A percentile compares a stretch with the other conserved stretches of the same genome.
Evolutionary conservation across 2,888 invertebrate genomes (phyloP).

Genomic region (Aricia artaxerxes): DNA sequence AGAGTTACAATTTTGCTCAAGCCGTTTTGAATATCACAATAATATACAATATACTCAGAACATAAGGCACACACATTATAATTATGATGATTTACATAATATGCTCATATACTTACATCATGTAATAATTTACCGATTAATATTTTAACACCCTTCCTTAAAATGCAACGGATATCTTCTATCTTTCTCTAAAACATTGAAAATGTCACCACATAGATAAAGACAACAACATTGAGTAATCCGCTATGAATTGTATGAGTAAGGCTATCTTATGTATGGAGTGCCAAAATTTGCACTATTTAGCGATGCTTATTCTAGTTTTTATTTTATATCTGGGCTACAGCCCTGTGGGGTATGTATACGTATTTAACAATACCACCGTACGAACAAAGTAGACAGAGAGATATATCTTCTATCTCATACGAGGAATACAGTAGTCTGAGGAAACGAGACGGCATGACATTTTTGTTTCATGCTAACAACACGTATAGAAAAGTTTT

Average conservation of each 20-base stretch:
- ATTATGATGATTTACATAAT: background rate
- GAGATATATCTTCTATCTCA: background rate
- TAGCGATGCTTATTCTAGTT: constrained; percentile 11
- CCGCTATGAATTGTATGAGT: background rate
- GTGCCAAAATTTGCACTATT: constrained; percentile 15
- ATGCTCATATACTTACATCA: background rate
- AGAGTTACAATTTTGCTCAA: background rate
- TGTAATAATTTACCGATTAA: background rate
- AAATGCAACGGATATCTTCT: background rate
- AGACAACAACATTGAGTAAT: too few relatives aligned
- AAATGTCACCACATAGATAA: background rate
- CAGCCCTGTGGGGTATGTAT: background rate
- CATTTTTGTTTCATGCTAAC: background rate
- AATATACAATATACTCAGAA: background rate
- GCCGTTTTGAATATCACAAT: background rate
- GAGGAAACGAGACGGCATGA: background rate
- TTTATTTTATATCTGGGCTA: constrained; percentile 23
- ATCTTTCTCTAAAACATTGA: background rate
- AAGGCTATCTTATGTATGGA: background rate
- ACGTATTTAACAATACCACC: constrained; percentile 18
- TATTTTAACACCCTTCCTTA: background rate
- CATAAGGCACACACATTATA: background rate
- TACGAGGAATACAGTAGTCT: background rate
- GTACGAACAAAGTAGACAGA: constrained; percentile 20
- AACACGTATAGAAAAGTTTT: background rate